Conservation (phyloP, 2,797 vertebrate genomes). For the Molothrus ater region DNA sequence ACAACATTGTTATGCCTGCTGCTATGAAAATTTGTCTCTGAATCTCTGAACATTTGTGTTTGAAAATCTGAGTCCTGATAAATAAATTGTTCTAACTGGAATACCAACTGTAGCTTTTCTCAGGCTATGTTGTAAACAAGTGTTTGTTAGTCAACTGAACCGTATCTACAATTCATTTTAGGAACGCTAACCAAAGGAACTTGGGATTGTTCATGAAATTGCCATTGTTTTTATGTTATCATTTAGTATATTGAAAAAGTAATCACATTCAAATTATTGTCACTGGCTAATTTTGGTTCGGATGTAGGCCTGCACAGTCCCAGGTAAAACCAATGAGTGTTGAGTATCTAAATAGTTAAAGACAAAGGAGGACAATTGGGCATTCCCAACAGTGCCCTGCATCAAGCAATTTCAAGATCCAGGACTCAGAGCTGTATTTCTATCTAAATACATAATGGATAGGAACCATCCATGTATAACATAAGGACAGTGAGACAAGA, state of each 20-base stretch:
- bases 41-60: slow-evolving; percentile 16
- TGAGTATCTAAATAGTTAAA: not conserved
- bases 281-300: not conserved
- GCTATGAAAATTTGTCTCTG: not conserved
- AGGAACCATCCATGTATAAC: not conserved
- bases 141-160: not conserved
- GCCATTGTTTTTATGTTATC: not conserved
- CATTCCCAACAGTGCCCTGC: not conserved
- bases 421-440: not conserved
- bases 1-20: not conserved
- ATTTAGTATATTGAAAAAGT: not conserved
- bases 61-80: slow-evolving; percentile 38
- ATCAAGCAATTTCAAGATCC: not conserved
- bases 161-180: not conserved
- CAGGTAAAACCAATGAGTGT: not conserved
- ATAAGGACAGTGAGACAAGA: not conserved
- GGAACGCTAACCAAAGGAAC: not conserved
- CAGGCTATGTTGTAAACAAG: not conserved
- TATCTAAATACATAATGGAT: not conserved
- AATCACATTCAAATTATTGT: not conserved
- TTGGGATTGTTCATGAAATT: not conserved
- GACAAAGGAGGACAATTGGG: not conserved
- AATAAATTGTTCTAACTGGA: slow-evolving; percentile 8
- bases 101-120: not conserved
- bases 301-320: not conserved